Base-by-base conservation (phyloP, 2,113 vertebrate genomes). In the Eupsittula cactorum region DNA sequence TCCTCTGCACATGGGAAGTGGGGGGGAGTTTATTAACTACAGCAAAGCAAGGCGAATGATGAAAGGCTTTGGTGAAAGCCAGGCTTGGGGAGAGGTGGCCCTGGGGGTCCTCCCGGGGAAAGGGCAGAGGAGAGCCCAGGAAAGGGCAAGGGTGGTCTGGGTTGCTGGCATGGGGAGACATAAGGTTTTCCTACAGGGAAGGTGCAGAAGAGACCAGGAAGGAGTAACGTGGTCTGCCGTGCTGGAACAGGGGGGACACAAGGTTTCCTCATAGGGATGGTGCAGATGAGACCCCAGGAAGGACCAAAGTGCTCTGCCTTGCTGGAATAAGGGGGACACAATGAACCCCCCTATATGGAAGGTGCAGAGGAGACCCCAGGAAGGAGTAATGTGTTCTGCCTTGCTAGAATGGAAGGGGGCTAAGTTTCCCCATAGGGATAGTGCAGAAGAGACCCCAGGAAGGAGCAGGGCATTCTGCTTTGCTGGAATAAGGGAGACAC, bases 371-470 rank as follows among this genome's bases (percentile, higher is more conserved):
- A 20, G 42, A 86, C 14, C 24, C 33, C 18, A 24, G 15, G 6
- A 67, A 39, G 37, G 4, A 27, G 11, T n/a, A 49, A 35, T 21
- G 13, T 8, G 14, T 28, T 9, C 15, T 67, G 42, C 15, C 9
- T 16, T 41, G 25, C 14, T 28, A 28, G 12, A 10, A 23, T 9
- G 5, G 2, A 2, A 17, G 23, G 21, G 11, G 14, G 14, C 19
- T 67, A 15, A 8, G 24, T 7, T 4, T 4, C 13, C 15, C 11
- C 3, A 29, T 0, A 2, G 3, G 11, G 55, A 52, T 37, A 37
- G 37, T 13, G 25, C 21, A 62, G 27, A 44, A 44, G 13, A 70
- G 31, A 68, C 25, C 24, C 29, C 23, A 42, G 28, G 39, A 29
- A 75, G 33, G 13, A n/a, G 5, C 13, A 42, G 16, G 5, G 52